phyloP scores from a whole-genome alignment of 1,140 invertebrate genomes.

The Prorops nasuta region DNA sequence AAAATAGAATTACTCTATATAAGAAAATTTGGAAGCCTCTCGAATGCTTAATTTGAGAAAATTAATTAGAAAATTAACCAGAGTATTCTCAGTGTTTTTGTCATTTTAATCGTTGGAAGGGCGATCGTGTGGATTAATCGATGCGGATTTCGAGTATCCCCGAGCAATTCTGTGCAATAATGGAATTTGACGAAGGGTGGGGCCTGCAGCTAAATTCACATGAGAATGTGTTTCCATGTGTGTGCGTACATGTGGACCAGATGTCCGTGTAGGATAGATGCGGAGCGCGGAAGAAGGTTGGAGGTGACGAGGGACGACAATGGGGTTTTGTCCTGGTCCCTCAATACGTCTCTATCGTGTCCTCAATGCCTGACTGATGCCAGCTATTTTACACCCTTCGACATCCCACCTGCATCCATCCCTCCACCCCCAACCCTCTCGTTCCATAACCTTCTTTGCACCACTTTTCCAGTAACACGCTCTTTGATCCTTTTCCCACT shows the following conservation, averaged over 20 bases:
- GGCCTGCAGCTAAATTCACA: no score
- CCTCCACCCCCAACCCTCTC: no score
- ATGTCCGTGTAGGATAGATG: conserved; percentile 12
- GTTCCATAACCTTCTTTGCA: conserved; percentile 14
- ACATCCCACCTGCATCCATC: conserved; percentile 3
- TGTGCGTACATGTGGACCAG: conserved; percentile 5
- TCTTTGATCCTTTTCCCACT: no score
- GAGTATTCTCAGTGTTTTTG: no score
- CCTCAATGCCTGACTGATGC: conserved; percentile 46
- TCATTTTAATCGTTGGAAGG: no score
- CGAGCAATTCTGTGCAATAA: conserved; percentile 10
- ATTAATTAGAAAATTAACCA: no score
- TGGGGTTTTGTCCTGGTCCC: conserved; percentile 41
- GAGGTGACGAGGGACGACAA: conserved; percentile 33
- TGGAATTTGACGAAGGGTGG: no score
- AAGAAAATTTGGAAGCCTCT: no score
- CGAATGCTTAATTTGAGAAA: no score
- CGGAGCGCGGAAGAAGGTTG: conserved; percentile 17
- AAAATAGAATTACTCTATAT: no score
- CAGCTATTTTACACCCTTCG: conserved; percentile 37
- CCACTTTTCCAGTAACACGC: no score
- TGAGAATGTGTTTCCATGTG: no score
- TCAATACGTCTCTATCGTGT: conserved; percentile 44
- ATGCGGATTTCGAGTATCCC: conserved; percentile 14
- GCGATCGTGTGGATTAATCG: conserved; percentile 21